phyloP scores from a whole-genome alignment of 2,888 invertebrate species.

The Euspilapteryx auroguttella region DNA sequence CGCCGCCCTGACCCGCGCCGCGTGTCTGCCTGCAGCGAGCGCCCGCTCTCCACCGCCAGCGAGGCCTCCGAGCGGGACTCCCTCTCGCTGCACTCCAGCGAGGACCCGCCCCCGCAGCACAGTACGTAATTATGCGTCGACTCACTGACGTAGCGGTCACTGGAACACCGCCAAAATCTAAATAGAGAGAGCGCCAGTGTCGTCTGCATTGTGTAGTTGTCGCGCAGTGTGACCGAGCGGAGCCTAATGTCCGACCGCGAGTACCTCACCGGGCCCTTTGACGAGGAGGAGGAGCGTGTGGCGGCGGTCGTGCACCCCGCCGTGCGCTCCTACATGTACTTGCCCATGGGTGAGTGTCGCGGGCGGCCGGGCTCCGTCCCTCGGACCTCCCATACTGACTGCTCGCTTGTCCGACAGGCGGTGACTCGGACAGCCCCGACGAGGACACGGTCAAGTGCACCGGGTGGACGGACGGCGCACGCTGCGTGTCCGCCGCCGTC shows the following conservation, averaged over 20 bases:
- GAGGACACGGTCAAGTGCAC: slow-evolving; percentile 64
- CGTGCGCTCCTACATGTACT: slow-evolving; percentile 59
- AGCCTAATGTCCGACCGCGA: slow-evolving; percentile 59
- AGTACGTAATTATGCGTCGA: slow-evolving; percentile 50
- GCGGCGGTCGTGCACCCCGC: slow-evolving; percentile 46
- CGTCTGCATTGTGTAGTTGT: slow-evolving; percentile 48
- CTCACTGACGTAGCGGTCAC: slow-evolving; percentile 47
- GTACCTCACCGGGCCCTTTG: slow-evolving; percentile 48
- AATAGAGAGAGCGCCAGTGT: slow-evolving; percentile 44
- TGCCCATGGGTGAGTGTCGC: slow-evolving; percentile 52
- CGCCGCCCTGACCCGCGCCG: slow-evolving; percentile 15
- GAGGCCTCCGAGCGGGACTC: slow-evolving; percentile 51
- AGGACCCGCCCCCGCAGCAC: slow-evolving; percentile 49
- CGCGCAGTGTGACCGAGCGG: slow-evolving; percentile 50
- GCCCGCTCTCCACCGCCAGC: slow-evolving; percentile 48
- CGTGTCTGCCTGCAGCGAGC: slow-evolving; percentile 40
- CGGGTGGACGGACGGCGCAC: slow-evolving; percentile 44
- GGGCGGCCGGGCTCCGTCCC: slow-evolving; percentile 22
- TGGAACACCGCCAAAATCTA: slow-evolving; percentile 53
- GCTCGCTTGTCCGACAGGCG: slow-evolving; percentile 38
- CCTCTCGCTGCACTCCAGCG: slow-evolving; percentile 52
- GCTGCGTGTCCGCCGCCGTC: slow-evolving; percentile 26
- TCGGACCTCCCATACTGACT: background rate
- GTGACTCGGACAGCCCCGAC: slow-evolving; percentile 64
- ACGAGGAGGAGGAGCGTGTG: slow-evolving; percentile 46